Evolutionary conservation across 2,888 invertebrate species (phyloP), one percentile per base, ranked within the genome.

Genomic region (Pristionchus fissidentatus): DNA sequence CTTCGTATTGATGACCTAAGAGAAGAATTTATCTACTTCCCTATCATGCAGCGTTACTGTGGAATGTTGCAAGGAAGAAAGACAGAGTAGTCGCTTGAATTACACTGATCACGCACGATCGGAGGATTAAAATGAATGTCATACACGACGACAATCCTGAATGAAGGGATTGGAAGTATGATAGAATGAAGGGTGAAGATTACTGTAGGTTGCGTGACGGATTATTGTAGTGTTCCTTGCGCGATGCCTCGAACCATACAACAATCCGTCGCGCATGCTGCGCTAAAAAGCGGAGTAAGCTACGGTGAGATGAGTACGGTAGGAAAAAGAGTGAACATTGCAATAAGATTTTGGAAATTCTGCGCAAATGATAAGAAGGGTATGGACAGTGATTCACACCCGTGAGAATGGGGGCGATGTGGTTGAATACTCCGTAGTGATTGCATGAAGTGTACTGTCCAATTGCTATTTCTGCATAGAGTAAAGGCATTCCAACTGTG

Each of bases 401-500:
- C 3, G 66, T 35, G 49, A 70, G 52, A 22, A 70, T 55, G 15
- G 66, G 82, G 7, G 70, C 35, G 32, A 70, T 66, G 32, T 82
- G 66, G 7, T 35, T 52, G 38, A 82, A 82, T 32, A 82, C 70
- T 49, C 70, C 82, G 43, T 43, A 60, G 26, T 80, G 49, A 22
- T 29, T 43, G 60, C 60, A 41, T 13, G 87, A 87, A 13, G 88
- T 84, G 73, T 86, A 88, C 75, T 88, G 88, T 35, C 88, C 88
- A 4, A 88, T 81, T 15, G 87, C 85, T 32, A 87, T 86, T 86
- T 87, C 88, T 81, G 87, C 84, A 79, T 87, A 86, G 10, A 88
- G 83, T 41, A 88, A 83, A 35, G 88, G 88, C 22, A 88, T 81
- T 0, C 85, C 85, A 4, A 84, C 84, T 38, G 86, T 52, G 0